Conservation (phyloP, 2,888 invertebrate genomes). For the Troides oblongomaculatus region DNA sequence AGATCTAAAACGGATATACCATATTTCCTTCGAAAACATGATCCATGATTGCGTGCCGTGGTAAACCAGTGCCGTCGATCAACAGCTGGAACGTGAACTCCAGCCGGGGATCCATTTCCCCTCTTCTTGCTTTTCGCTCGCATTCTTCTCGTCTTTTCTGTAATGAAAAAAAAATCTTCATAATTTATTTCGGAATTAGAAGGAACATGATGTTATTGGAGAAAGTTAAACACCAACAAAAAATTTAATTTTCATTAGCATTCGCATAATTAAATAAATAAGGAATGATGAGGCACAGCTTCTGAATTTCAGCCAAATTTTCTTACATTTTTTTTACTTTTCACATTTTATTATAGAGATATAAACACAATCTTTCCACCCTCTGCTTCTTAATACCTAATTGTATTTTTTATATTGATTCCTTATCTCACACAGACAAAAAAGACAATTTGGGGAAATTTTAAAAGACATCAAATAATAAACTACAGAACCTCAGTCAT, state of each 20-base stretch:
- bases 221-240: no score
- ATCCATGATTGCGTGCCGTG: constrained; percentile 92
- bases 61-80: constrained; percentile 90
- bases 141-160: constrained; percentile 91
- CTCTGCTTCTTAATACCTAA: no score
- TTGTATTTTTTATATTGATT: no score
- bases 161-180: constrained; percentile 31
- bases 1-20: constrained; percentile 65
- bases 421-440: not conserved
- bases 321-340: no score
- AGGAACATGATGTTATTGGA: no score
- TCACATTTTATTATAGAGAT: no score
- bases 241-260: no score
- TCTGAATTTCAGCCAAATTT: no score
- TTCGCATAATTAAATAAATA: no score
- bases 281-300: no score
- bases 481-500: not conserved
- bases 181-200: no score
- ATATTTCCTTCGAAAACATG: constrained; percentile 94
- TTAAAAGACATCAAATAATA: not conserved
- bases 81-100: constrained; percentile 94
- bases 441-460: not conserved
- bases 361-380: no score
- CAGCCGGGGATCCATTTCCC: constrained; percentile 95
- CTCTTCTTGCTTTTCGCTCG: constrained; percentile 92